Evolutionary conservation across 2,797 vertebrate species (phyloP).

Genomic region (Acanthurus tractus): DNA sequence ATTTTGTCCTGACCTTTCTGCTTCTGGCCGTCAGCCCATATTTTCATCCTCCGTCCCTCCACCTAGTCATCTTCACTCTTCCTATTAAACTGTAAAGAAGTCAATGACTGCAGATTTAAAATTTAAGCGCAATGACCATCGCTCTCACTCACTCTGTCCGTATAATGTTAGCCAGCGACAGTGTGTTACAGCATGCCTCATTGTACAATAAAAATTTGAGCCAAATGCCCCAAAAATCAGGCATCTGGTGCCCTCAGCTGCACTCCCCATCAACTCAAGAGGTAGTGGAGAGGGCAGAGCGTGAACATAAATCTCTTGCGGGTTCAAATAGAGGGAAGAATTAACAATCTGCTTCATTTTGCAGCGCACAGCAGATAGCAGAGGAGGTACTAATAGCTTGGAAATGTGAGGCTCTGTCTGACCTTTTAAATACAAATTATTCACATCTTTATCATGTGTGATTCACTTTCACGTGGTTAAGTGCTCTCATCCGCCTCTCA

Average conservation of each 20-base stretch:
- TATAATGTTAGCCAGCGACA: constrained; percentile 13
- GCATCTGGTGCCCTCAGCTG: constrained; percentile 48
- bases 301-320: constrained; percentile 41
- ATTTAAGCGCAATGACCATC: constrained; percentile 6
- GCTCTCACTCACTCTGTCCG: constrained; percentile 16
- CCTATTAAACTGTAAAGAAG: constrained; percentile 34
- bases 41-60: constrained; percentile 32
- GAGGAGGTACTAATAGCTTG: constrained; percentile 8
- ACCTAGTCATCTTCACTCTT: constrained; percentile 13
- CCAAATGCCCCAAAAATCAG: constrained; percentile 32
- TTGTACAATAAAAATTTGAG: constrained; percentile 13
- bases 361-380: neutral
- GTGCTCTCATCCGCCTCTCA: neutral
- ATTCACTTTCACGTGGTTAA: constrained; percentile 9
- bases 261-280: constrained; percentile 38
- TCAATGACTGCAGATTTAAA: constrained; percentile 31
- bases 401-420: constrained; percentile 15
- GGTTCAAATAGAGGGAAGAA: constrained; percentile 34
- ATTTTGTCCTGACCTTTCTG: constrained; percentile 69
- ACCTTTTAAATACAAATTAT: constrained; percentile 40
- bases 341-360: constrained; percentile 41
- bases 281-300: constrained; percentile 43
- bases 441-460: constrained; percentile 11
- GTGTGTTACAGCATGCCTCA: constrained; percentile 12
- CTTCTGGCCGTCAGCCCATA: constrained; percentile 45